A percentile compares a stretch with the other conserved stretches of the same genome.
Conservation (phyloP, 1,140 invertebrate genomes). For the Bombus sibiricus region DNA sequence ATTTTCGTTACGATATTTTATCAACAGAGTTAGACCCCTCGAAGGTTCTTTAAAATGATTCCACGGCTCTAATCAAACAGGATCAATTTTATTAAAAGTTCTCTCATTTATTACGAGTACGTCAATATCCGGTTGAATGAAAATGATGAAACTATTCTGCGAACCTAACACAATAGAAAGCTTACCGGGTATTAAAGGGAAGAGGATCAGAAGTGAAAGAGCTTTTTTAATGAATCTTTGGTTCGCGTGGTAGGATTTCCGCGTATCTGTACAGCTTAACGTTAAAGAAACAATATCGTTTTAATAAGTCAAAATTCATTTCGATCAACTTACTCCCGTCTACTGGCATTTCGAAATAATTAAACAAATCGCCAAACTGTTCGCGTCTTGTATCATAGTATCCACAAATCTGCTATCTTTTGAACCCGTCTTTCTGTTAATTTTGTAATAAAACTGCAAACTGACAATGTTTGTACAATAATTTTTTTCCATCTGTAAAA, state of each 20-base stretch:
- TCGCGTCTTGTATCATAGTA: too few relatives aligned
- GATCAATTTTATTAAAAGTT: not conserved
- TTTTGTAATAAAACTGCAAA: too few relatives aligned
- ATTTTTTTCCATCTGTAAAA: too few relatives aligned
- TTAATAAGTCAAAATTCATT: not conserved
- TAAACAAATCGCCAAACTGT: too few relatives aligned
- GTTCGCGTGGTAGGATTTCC: not conserved
- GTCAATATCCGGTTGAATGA: not conserved
- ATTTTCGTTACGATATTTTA: too few relatives aligned
- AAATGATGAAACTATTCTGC: not conserved
- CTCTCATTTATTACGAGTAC: not conserved
- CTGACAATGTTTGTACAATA: too few relatives aligned
- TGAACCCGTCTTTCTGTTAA: too few relatives aligned
- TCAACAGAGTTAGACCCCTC: too few relatives aligned
- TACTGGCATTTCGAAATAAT: too few relatives aligned
- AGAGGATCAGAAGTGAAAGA: not conserved
- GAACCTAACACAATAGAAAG: constrained; percentile 6
- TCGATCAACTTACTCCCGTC: not conserved
- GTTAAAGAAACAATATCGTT: not conserved
- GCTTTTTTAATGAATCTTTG: not conserved
- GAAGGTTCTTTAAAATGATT: not conserved
- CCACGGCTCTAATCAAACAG: not conserved
- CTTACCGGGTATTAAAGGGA: constrained; percentile 1
- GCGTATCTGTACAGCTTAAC: not conserved
- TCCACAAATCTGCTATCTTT: too few relatives aligned